These are phyloP conservation scores for Caenorhabditis remanei DNA, from an alignment of 1,140 invertebrate species.

Conservation along the genomic window DNA sequence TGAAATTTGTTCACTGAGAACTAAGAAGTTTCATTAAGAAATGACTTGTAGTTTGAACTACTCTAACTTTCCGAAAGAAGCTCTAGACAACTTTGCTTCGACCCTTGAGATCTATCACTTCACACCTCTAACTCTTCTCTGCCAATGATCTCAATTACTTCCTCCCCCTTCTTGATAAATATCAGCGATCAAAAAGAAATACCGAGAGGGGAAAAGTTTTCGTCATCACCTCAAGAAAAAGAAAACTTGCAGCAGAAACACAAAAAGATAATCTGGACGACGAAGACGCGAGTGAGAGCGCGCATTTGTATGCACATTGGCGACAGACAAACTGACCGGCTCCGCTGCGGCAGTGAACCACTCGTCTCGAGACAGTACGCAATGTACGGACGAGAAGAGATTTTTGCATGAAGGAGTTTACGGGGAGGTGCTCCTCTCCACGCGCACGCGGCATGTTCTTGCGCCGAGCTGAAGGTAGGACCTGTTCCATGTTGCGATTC, in stretches of 20 bases:
- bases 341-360: conserved; percentile 44
- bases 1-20: too few relatives aligned
- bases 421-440: neutral
- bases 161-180: neutral
- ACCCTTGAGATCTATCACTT: conserved; percentile 20
- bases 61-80: neutral
- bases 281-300: neutral
- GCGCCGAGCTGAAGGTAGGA: neutral
- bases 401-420: conserved; percentile 40
- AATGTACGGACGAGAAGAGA: neutral
- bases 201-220: neutral
- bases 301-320: conserved; percentile 38
- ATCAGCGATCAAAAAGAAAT: conserved; percentile 44
- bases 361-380: conserved; percentile 21
- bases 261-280: conserved; percentile 53
- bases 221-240: conserved; percentile 16
- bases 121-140: conserved; percentile 14
- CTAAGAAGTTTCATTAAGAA: too few relatives aligned
- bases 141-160: conserved; percentile 23
- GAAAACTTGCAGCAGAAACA: conserved; percentile 11
- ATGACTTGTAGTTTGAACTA: too few relatives aligned
- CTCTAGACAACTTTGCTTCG: neutral
- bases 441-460: conserved; percentile 38
- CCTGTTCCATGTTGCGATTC: conserved; percentile 42
- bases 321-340: conserved; percentile 20